These are phyloP conservation scores for Microcebus lehilahytsara DNA, from an alignment of 2,113 vertebrate species.

Conservation along the genomic window DNA sequence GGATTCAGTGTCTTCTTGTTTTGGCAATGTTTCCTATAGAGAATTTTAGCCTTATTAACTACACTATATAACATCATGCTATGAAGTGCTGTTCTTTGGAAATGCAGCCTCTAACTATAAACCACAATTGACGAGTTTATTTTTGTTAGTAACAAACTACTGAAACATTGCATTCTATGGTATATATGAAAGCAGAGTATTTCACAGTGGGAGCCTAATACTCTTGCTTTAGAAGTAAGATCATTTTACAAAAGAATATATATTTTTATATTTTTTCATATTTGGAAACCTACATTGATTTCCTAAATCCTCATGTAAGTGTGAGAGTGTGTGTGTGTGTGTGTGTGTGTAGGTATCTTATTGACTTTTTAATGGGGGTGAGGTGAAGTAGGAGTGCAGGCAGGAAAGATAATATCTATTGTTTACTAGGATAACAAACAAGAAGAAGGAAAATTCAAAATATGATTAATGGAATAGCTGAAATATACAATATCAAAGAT, in stretches of 20 bases:
- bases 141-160: conserved; percentile 80
- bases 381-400: background rate
- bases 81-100: conserved; percentile 75
- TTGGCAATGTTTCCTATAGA: conserved; percentile 74
- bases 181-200: conserved; percentile 71
- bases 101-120: conserved; percentile 79
- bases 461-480: conserved; percentile 2
- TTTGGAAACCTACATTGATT: conserved; percentile 59
- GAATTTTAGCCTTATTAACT: conserved; percentile 77
- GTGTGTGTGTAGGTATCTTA: background rate
- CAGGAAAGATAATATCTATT: background rate
- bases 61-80: conserved; percentile 72
- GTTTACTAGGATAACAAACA: background rate
- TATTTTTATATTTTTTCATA: conserved; percentile 33
- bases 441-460: background rate
- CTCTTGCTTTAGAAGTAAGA: conserved; percentile 74
- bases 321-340: background rate
- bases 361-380: background rate
- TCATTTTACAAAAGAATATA: conserved; percentile 66
- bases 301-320: background rate
- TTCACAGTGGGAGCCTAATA: conserved; percentile 70
- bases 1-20: conserved; percentile 72
- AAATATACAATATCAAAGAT: background rate
- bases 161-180: conserved; percentile 75
- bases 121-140: conserved; percentile 78